Base-by-base conservation (phyloP, 1,140 invertebrate species). In the Oryctes rhinoceros region DNA sequence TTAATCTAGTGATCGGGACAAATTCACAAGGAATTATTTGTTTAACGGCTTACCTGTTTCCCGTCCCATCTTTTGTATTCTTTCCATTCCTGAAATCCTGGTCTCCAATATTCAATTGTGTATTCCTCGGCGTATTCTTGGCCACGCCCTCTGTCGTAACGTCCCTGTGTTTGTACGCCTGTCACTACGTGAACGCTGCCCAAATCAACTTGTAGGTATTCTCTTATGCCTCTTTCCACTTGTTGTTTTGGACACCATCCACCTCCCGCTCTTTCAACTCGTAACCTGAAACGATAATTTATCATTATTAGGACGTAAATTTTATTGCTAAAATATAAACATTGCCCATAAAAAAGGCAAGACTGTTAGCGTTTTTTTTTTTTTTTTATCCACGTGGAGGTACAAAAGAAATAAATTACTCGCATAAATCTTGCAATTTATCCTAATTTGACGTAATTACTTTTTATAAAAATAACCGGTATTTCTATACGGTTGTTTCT, bases 141-240 rank as follows among this genome's bases (percentile, higher is more conserved):
- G 37, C 95, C 95, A 83, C 92, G 90, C 39, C 95, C 95, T 81
- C 93, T 92, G 79, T 94, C 94, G 88, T 92, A 95, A 24, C 95
- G 91, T 20, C 95, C 95, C 86, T 96, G 95, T 10, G 93, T 94
- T 85, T 94, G 93, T 67, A 96, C 91, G 39, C 90, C 91, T 7
- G 92, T 94, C 81, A 96, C 90, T 75, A 95, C 89, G 83, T 92
- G 91, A 47, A 92, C 88, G 20, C 87, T 87, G 0, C 88, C 87
- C n/a, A 96, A 89, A 85, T 95, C 92, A 71, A 96, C 91, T 88
- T 96, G 91, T n/a, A 96, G 86, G 87, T 92, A 96, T 86, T 96
- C 95, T 20, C 91, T 89, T 18, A 91, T 89, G 24, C 91, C 91
- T 76, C 89, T 88, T 82, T 91, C 92, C 80, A 96, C 92, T 84